phyloP scores from a whole-genome alignment of 2,888 invertebrate species.

The Andrena hattorfiana region DNA sequence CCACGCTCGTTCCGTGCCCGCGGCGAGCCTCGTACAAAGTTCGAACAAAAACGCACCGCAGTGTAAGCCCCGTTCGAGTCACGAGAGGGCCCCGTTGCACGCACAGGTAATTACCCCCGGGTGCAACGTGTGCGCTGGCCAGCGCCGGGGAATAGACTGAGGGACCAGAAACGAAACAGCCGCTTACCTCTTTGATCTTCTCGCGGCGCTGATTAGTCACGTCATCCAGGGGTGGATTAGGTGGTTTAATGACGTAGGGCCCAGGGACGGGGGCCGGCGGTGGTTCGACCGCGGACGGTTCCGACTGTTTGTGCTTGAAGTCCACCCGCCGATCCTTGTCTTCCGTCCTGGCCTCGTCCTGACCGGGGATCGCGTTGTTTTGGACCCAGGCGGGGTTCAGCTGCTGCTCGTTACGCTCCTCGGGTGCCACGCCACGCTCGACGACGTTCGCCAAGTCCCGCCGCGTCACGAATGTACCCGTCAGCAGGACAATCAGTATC shows the following conservation, averaged over 20 bases:
- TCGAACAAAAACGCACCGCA: no score
- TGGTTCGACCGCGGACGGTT: conserved; percentile 71
- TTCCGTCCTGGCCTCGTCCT: conserved; percentile 68
- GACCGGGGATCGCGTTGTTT: conserved; percentile 78
- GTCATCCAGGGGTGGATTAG: conserved; percentile 81
- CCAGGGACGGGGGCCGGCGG: conserved; percentile 69
- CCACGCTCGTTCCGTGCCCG: no score
- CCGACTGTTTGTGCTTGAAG: conserved; percentile 54
- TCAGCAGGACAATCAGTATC: conserved; percentile 81
- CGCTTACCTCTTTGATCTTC: conserved; percentile 84
- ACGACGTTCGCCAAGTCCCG: conserved; percentile 79
- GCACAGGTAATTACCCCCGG: not conserved
- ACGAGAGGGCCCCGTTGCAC: not conserved
- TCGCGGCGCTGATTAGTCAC: conserved; percentile 82
- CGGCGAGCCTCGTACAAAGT: no score
- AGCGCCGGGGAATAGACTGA: not conserved
- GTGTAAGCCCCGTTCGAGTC: not conserved
- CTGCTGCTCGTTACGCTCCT: conserved; percentile 80
- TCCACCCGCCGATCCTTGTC: conserved; percentile 55
- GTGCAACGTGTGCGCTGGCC: not conserved
- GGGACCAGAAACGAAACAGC: conserved; percentile 11
- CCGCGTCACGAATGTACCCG: conserved; percentile 81
- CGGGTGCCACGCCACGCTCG: conserved; percentile 80
- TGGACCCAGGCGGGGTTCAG: conserved; percentile 81
- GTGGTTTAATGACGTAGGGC: conserved; percentile 76